Conservation (phyloP, 64 coral and sea anemone species). For the Actinia equina region DNA sequence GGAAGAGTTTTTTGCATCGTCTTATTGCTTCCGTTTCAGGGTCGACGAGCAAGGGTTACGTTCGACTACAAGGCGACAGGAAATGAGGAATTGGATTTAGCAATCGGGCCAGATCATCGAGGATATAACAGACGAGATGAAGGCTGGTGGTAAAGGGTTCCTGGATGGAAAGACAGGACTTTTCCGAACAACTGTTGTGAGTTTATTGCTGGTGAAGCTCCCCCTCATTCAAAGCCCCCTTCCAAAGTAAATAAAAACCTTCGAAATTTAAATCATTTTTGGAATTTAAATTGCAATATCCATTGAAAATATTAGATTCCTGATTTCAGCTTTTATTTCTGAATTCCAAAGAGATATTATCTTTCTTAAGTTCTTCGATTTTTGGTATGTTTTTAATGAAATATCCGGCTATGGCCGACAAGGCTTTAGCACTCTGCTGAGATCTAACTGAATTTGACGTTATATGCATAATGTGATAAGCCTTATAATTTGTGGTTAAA, state of each 20-base stretch:
- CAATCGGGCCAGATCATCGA: constrained; percentile 71
- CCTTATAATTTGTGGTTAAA: background rate
- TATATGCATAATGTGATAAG: background rate
- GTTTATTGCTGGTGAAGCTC: constrained; percentile 22
- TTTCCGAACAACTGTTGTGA: constrained; percentile 81
- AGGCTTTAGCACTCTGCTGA: background rate
- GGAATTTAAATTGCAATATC: background rate
- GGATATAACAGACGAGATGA: constrained; percentile 51
- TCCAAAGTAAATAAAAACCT: background rate
- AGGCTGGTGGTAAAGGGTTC: constrained; percentile 79
- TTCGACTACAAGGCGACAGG: constrained; percentile 57
- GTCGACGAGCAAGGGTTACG: constrained; percentile 63
- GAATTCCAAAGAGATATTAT: background rate
- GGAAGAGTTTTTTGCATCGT: background rate
- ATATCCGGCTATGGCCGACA: background rate
- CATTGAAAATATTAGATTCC: background rate
- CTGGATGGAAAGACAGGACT: constrained; percentile 57
- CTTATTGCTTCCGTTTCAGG: constrained; percentile 36
- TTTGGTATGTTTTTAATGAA: background rate
- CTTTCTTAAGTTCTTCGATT: background rate
- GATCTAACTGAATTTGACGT: background rate
- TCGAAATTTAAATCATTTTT: background rate
- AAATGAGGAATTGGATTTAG: constrained; percentile 53
- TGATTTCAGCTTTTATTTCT: background rate
- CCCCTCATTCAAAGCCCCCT: background rate